Evolutionary conservation across 2,797 vertebrate species (phyloP).

Genomic region (Varecia variegata): DNA sequence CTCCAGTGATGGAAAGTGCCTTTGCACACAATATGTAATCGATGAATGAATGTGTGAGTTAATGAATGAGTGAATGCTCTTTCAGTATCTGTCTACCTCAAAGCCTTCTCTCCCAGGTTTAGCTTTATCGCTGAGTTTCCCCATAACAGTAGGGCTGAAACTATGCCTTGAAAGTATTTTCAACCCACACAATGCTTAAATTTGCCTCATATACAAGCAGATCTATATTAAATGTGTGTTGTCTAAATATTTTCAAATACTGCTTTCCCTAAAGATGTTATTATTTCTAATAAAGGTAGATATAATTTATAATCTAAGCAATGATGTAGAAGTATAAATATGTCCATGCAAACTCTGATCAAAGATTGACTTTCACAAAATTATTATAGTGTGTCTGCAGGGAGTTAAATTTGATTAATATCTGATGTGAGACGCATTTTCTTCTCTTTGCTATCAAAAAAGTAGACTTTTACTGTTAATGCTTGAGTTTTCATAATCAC

Average conservation of each 20-base stretch:
- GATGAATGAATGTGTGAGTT: neutral
- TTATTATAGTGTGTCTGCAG: neutral
- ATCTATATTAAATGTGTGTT: neutral
- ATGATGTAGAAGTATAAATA: neutral
- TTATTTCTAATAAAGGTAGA: neutral
- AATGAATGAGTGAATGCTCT: neutral
- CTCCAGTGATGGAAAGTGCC: neutral
- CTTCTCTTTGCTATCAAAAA: conserved; percentile 45
- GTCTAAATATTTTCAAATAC: neutral
- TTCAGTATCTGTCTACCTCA: neutral
- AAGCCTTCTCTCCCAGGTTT: neutral
- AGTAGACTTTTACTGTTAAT: conserved; percentile 14
- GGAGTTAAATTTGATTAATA: conserved; percentile 15
- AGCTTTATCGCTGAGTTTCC: neutral
- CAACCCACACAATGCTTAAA: neutral
- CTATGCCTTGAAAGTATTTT: neutral
- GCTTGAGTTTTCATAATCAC: neutral
- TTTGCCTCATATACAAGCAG: neutral
- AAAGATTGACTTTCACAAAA: conserved; percentile 18
- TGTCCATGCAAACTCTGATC: neutral
- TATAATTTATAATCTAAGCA: neutral
- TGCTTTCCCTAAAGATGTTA: neutral
- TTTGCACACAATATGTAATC: neutral
- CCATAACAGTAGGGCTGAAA: neutral
- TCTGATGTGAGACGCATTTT: conserved; percentile 29